Evolutionary conservation across 1,140 invertebrate species (phyloP).

Genomic region (Drosophila pachea): DNA sequence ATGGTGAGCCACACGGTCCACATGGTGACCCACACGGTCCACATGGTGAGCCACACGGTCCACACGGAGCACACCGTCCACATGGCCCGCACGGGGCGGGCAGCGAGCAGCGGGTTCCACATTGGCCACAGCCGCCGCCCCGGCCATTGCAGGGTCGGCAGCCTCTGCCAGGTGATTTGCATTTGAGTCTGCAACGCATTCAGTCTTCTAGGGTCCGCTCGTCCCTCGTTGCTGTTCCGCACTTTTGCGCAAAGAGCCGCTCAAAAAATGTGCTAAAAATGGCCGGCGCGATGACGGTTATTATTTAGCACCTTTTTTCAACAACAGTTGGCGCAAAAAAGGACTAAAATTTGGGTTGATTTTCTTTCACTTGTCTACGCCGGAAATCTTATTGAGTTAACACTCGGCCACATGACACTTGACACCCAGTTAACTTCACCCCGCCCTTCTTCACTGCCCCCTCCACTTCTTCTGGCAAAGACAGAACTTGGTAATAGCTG

Average conservation of each 20-base stretch:
- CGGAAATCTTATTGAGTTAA: neutral
- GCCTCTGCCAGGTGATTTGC: neutral
- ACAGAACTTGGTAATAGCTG: neutral
- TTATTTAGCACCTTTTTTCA: constrained; percentile 68
- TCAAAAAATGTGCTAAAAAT: constrained; percentile 70
- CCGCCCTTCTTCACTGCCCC: neutral
- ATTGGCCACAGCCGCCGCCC: constrained; percentile 15
- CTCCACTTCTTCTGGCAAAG: too few species aligned
- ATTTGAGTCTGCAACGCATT: neutral
- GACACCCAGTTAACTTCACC: neutral
- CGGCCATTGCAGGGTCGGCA: constrained; percentile 1
- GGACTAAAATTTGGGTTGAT: constrained; percentile 18
- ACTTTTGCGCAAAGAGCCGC: constrained; percentile 17
- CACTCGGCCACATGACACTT: neutral
- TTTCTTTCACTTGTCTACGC: neutral
- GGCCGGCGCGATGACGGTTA: constrained; percentile 10
- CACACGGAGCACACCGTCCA: constrained; percentile 12
- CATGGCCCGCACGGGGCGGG: too few species aligned
- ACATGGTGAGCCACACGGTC: constrained; percentile 9
- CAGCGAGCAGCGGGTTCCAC: too few species aligned
- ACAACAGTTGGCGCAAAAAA: constrained; percentile 30
- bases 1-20: neutral
- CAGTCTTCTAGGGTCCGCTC: neutral
- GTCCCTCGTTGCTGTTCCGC: neutral
- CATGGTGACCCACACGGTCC: constrained; percentile 14